Conservation (phyloP, 1,140 invertebrate species). For the Schmidtea mediterranea region DNA sequence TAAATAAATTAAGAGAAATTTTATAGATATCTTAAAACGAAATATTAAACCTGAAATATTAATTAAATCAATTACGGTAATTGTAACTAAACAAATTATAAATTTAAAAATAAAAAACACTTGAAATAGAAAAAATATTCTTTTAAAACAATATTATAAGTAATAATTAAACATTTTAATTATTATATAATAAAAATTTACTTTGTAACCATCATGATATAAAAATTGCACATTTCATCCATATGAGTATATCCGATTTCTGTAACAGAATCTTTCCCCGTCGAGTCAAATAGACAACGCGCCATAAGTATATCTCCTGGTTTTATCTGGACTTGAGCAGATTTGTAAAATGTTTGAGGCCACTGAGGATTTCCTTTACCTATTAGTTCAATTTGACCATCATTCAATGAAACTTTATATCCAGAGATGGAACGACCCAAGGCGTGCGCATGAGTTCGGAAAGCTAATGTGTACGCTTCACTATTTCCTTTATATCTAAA, state of each 20-base stretch:
- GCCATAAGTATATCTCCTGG: conserved; percentile 44
- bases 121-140: too few species aligned
- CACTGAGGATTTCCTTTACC: conserved; percentile 66
- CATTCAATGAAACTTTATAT: conserved; percentile 32
- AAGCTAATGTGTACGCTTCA: conserved; percentile 69
- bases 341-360: conserved; percentile 78
- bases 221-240: conserved; percentile 99
- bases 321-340: conserved; percentile 27
- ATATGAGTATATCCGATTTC: conserved; percentile 57
- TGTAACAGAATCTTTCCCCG: conserved; percentile 32
- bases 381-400: conserved; percentile 33
- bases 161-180: too few species aligned
- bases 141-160: too few species aligned
- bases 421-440: conserved; percentile 61
- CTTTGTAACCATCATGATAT: conserved; percentile 42
- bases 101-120: too few species aligned
- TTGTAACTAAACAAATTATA: too few species aligned
- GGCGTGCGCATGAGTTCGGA: conserved; percentile 66
- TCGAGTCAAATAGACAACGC: conserved; percentile 37
- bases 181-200: too few species aligned
- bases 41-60: too few species aligned
- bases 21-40: too few species aligned
- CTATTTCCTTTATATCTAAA: conserved; percentile 43
- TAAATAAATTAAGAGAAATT: too few species aligned
- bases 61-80: too few species aligned